phyloP scores from a whole-genome alignment of 1,140 invertebrate genomes.

The Galendromus occidentalis region DNA sequence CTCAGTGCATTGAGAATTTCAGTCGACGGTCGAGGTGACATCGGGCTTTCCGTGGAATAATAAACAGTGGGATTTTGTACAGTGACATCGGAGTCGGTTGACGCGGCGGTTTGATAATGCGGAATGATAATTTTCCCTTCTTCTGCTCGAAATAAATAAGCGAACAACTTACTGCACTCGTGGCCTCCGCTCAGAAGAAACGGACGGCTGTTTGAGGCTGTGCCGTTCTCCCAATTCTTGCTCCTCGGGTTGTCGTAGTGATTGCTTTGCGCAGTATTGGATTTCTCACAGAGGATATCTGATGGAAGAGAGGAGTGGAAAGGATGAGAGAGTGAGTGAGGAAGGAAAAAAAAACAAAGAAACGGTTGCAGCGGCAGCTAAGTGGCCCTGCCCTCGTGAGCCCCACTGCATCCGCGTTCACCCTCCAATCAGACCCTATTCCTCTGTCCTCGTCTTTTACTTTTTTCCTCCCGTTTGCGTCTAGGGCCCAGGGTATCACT shows the following conservation, averaged over 20 bases:
- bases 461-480: too few species aligned
- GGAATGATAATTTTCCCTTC: too few species aligned
- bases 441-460: too few species aligned
- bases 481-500: too few species aligned
- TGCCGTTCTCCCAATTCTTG: slow-evolving; percentile 11
- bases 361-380: not conserved
- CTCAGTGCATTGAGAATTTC: too few species aligned
- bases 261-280: slow-evolving; percentile 10
- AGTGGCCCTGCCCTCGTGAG: not conserved
- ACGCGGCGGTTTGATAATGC: too few species aligned
- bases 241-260: slow-evolving; percentile 11
- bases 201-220: slow-evolving; percentile 2
- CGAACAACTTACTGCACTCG: slow-evolving; percentile 10
- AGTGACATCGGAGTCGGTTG: too few species aligned
- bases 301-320: not conserved
- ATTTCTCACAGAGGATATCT: slow-evolving; percentile 12
- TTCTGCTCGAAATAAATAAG: too few species aligned
- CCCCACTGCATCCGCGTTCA: not conserved
- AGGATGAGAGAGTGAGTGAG: not conserved
- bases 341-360: not conserved
- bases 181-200: not conserved
- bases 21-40: too few species aligned
- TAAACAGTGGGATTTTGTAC: too few species aligned
- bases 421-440: too few species aligned
- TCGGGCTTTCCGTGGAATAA: too few species aligned